These are phyloP conservation scores for Hestina assimilis DNA, from an alignment of 1,140 invertebrate genomes.

Conservation along the genomic window DNA sequence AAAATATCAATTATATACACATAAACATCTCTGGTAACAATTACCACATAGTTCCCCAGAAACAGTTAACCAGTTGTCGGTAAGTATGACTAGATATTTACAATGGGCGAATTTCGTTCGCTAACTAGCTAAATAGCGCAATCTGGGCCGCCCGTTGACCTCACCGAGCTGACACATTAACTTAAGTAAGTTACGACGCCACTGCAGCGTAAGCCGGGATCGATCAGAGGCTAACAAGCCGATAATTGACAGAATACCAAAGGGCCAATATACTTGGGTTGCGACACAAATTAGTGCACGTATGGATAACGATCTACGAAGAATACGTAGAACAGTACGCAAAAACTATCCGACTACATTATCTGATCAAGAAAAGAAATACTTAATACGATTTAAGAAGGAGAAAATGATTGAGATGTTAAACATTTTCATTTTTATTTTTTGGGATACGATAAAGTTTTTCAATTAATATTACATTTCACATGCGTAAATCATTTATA, in stretches of 20 bases:
- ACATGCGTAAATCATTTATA: no score
- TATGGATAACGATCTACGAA: conserved; percentile 2
- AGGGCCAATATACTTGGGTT: conserved; percentile 17
- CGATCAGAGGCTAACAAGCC: conserved; percentile 50
- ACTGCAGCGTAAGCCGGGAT: conserved; percentile 34
- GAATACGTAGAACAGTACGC: neutral
- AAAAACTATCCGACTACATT: no score
- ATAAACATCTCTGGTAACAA: no score
- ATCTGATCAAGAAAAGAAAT: no score
- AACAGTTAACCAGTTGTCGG: neutral
- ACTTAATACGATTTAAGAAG: no score
- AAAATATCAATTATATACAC: no score
- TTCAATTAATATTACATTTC: no score
- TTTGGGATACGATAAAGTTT: no score
- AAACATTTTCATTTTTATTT: no score
- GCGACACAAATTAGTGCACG: conserved; percentile 31
- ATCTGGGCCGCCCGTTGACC: conserved; percentile 43
- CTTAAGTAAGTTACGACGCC: conserved; percentile 41
- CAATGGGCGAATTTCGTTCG: conserved; percentile 6
- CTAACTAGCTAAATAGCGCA: conserved; percentile 25
- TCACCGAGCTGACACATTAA: conserved; percentile 45
- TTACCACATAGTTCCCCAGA: no score
- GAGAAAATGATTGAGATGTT: no score
- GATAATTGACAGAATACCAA: conserved; percentile 61
- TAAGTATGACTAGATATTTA: neutral